Conservation (phyloP, 1,140 invertebrate genomes). For the Amyelois transitella region DNA sequence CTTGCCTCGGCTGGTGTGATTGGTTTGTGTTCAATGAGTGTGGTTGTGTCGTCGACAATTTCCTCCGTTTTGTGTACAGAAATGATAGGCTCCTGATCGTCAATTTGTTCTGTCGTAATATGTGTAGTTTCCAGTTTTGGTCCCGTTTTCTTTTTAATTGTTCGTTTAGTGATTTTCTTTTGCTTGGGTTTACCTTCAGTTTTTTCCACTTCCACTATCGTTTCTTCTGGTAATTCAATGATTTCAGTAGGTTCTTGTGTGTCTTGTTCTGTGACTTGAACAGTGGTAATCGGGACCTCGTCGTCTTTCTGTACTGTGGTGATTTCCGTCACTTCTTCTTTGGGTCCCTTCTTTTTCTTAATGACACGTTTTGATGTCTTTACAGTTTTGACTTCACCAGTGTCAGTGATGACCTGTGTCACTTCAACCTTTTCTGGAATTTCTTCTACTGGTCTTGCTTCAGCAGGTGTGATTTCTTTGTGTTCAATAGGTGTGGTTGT, state of each 20-base stretch:
- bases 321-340: neutral
- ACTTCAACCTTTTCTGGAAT: neutral
- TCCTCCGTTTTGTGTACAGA: conserved; percentile 12
- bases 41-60: neutral
- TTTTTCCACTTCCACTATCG: neutral
- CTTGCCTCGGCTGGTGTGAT: conserved; percentile 21
- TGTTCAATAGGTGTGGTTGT: neutral
- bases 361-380: neutral
- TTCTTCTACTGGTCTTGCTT: neutral
- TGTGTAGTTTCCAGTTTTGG: conserved; percentile 33
- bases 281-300: too few relatives aligned
- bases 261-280: neutral
- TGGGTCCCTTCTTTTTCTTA: neutral
- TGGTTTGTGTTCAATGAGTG: neutral
- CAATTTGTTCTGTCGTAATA: conserved; percentile 17
- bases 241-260: neutral
- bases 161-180: conserved; percentile 19
- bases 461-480: neutral
- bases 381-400: neutral
- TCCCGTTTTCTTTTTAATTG: conserved; percentile 30
- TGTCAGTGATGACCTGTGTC: neutral
- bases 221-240: neutral
- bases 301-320: neutral
- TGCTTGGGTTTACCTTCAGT: neutral
- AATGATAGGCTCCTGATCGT: conserved; percentile 23